These are phyloP conservation scores for Limnephilus marmoratus DNA, from an alignment of 2,888 invertebrate genomes.

Conservation along the genomic window DNA sequence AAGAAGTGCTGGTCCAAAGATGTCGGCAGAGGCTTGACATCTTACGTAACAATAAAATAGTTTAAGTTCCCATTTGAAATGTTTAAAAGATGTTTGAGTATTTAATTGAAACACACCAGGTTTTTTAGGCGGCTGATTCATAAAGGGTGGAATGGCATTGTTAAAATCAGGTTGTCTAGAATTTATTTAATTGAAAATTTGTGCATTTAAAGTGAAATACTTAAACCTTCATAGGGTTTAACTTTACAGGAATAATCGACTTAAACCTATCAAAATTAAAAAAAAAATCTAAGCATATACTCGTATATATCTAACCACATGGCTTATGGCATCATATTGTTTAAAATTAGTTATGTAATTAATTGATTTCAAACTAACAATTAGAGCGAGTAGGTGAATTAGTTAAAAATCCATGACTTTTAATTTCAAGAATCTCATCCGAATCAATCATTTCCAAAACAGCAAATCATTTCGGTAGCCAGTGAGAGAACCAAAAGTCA, in stretches of 20 bases:
- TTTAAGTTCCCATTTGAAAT: constrained; percentile 51
- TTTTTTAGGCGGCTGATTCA: background rate
- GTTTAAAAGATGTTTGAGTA: constrained; percentile 53
- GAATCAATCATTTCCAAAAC: constrained; percentile 30
- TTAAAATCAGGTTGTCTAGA: background rate
- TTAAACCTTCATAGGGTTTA: too few relatives aligned
- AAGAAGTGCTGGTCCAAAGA: constrained; percentile 39
- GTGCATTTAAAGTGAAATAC: background rate
- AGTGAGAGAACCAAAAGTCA: constrained; percentile 56
- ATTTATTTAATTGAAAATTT: background rate
- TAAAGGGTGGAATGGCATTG: background rate
- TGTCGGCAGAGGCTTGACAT: constrained; percentile 45
- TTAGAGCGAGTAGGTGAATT: background rate
- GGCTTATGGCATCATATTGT: too few relatives aligned
- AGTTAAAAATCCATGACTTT: background rate
- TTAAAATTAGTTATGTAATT: background rate
- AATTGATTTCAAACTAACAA: background rate
- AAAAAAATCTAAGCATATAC: too few relatives aligned
- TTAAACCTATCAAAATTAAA: too few relatives aligned
- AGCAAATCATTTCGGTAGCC: constrained; percentile 44
- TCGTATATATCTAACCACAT: too few relatives aligned
- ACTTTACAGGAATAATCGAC: too few relatives aligned
- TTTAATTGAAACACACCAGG: constrained; percentile 44
- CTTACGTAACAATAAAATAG: constrained; percentile 55
- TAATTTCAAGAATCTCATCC: background rate